Base-by-base conservation (phyloP, 1,140 invertebrate species). In the Globodera ellingtonae region DNA sequence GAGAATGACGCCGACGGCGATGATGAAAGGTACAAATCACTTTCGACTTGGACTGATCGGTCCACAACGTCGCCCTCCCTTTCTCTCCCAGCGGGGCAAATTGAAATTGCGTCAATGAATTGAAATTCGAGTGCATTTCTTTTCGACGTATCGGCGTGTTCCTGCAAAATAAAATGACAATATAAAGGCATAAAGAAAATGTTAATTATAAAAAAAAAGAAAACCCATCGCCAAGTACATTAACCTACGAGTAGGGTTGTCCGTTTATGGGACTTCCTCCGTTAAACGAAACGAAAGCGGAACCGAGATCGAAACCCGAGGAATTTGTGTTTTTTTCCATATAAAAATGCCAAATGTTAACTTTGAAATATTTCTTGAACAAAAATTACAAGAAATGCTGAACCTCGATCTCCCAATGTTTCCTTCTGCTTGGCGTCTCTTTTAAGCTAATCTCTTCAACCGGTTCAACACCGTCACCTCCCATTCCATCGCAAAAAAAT, bases 31-130 rank as follows among this genome's bases (percentile, higher is more conserved):
- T 3, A 8, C 56, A 62, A 62, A 10, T 70, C 46, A 47, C n/a
- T 70, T 70, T 70, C 35, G 18, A 70, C 67, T 47, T 70, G 67
- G 24, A 70, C 46, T 13, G 67, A 70, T 70, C 46, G 67, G 46
- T 70, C 35, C 10, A 70, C 46, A 62, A 62, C 10, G 6, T 62
- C 0, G 56, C 10, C 10, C 6, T 18, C 10, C 4, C 18, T 62
- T 18, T 62, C 56, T 6, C 18, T 62, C 18, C 56, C 56, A n/a
- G 21, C 13, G 44, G 13, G 44, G 35, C 48, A 35, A 72, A 24
- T 52, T 6, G 56, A 62, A 62, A 62, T 3, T 3, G 56, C 56
- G 18, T 62, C 15, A 10, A 62, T 62, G 56, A 62, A 62, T 62
- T 62, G 56, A 15, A 62, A 62, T 62, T 62, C 56, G 56, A 62